A percentile compares a stretch with the other conserved stretches of the same genome.
phyloP scores from a whole-genome alignment of 2,113 vertebrate species.

The Canis aureus region DNA sequence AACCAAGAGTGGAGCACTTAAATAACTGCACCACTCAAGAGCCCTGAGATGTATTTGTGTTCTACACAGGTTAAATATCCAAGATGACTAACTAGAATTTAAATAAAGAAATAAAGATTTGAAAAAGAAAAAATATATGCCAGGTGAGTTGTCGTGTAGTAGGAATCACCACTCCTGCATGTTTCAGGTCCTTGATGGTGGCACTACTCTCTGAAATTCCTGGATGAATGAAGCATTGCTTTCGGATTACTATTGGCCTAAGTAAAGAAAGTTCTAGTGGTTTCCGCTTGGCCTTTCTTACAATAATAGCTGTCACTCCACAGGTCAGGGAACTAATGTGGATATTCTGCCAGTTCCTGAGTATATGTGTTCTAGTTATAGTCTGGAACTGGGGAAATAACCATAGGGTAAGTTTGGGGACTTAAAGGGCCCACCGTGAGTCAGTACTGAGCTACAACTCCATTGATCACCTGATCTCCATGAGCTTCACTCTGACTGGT shows the following conservation, averaged over 20 bases:
- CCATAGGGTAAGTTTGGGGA: not conserved
- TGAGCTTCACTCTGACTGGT: not conserved
- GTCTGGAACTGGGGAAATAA: slow-evolving; percentile 1
- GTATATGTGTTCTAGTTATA: not conserved
- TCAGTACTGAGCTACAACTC: not conserved
- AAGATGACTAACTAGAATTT: not conserved
- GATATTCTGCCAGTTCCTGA: not conserved
- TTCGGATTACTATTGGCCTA: not conserved
- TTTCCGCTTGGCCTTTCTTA: not conserved
- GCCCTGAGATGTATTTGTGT: not conserved
- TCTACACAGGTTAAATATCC: not conserved
- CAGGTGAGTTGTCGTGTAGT: not conserved
- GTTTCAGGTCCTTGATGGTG: not conserved
- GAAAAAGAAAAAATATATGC: not conserved
- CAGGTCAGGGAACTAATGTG: not conserved
- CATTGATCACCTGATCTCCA: not conserved
- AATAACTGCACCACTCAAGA: no score
- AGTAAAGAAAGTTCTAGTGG: not conserved
- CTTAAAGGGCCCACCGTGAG: not conserved
- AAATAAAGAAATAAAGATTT: no score
- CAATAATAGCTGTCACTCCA: not conserved
- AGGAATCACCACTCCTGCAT: not conserved
- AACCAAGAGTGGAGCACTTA: no score
- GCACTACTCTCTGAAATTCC: not conserved
- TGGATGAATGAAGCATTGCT: not conserved